These are phyloP conservation scores for Nomada lathburiana DNA, from an alignment of 2,888 invertebrate genomes.

Conservation along the genomic window DNA sequence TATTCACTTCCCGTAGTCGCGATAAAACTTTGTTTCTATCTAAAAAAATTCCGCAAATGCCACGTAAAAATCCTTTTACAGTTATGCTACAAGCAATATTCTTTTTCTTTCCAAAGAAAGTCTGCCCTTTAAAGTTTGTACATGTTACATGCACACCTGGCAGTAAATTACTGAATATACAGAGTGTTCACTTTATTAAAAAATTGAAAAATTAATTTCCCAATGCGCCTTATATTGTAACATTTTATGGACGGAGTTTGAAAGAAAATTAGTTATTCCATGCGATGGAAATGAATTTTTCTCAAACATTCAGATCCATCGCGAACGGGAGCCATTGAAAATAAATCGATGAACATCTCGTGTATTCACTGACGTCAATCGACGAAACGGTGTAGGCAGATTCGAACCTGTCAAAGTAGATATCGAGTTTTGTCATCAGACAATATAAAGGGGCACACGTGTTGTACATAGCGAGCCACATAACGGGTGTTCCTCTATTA, in stretches of 20 bases:
- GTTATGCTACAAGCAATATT: too few relatives aligned
- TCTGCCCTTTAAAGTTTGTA: too few relatives aligned
- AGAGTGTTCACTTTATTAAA: too few relatives aligned
- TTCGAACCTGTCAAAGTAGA: constrained; percentile 55
- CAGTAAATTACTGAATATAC: too few relatives aligned
- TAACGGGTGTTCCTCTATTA: constrained; percentile 8
- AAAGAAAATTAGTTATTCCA: neutral
- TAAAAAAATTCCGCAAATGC: neutral
- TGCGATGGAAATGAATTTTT: neutral
- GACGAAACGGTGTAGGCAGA: constrained; percentile 42
- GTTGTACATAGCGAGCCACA: neutral
- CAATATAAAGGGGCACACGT: constrained; percentile 54
- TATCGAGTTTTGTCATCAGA: constrained; percentile 58
- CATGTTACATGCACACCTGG: too few relatives aligned
- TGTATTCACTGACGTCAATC: constrained; percentile 51
- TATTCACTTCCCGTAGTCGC: neutral
- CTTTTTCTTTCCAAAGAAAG: too few relatives aligned
- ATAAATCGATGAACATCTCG: constrained; percentile 54
- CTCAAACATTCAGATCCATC: constrained; percentile 14
- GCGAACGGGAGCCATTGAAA: constrained; percentile 25
- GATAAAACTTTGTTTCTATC: neutral
- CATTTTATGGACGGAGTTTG: neutral
- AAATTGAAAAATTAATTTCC: too few relatives aligned
- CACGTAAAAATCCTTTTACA: neutral
- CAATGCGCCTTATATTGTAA: neutral